Evolutionary conservation across 2,888 invertebrate genomes (phyloP).

Genomic region (Cerceris ruficornis): DNA sequence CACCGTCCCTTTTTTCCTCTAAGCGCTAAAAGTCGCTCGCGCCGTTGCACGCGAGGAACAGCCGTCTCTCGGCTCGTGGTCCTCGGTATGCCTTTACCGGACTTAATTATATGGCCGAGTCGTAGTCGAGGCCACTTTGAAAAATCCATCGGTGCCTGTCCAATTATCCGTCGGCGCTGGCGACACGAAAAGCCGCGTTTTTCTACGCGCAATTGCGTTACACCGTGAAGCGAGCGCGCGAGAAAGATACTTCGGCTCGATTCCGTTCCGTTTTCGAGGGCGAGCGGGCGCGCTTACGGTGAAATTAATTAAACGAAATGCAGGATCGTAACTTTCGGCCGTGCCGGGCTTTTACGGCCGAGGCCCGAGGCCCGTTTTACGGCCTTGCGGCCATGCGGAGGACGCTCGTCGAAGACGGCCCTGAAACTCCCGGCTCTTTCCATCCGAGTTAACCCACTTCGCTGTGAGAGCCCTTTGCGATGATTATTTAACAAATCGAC

Average conservation of each 20-base stretch:
- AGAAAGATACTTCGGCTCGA: too few relatives aligned
- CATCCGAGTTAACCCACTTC: slow-evolving; percentile 50
- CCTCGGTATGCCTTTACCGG: slow-evolving; percentile 53
- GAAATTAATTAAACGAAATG: slow-evolving; percentile 75
- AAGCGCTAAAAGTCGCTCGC: slow-evolving; percentile 47
- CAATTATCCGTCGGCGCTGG: slow-evolving; percentile 54
- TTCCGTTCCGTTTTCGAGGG: slow-evolving; percentile 37
- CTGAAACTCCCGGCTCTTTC: slow-evolving; percentile 26
- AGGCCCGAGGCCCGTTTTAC: slow-evolving; percentile 40
- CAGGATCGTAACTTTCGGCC: slow-evolving; percentile 74
- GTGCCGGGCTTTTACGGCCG: slow-evolving; percentile 52
- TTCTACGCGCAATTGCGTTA: slow-evolving; percentile 46
- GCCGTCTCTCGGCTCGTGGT: slow-evolving; percentile 20
- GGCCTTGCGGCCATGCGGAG: slow-evolving; percentile 42
- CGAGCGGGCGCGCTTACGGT: slow-evolving; percentile 42
- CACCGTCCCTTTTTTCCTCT: slow-evolving; percentile 51
- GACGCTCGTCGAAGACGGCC: slow-evolving; percentile 39
- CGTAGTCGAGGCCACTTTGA: slow-evolving; percentile 41
- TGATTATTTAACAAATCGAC: slow-evolving; percentile 11
- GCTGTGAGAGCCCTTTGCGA: slow-evolving; percentile 28
- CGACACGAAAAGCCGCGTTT: slow-evolving; percentile 57
- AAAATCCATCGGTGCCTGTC: slow-evolving; percentile 57
- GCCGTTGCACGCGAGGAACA: slow-evolving; percentile 13
- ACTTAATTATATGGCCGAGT: slow-evolving; percentile 59
- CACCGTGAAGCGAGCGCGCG: background rate